Base-by-base conservation (phyloP, 2,888 invertebrate species). In the Parnassius glacialis region DNA sequence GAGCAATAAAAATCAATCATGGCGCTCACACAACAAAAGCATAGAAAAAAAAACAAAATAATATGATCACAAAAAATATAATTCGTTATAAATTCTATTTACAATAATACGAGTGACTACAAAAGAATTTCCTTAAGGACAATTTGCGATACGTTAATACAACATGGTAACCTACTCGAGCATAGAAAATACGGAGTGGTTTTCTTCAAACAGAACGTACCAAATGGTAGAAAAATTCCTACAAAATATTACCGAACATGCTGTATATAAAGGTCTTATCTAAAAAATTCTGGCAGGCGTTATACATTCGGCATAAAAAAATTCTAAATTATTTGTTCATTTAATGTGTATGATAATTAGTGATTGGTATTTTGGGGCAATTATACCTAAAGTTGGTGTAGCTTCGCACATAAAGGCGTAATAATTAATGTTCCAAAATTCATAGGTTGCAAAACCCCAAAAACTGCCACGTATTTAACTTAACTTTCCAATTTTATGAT, bases 41-140 rank as follows among this genome's bases (percentile, higher is more conserved):
- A 73, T 73, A 70, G 66, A 71, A 70, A 73, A 67, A 71, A 68
- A 66, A 68, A 61, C 57, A 63, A 65, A 69, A 66, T 25, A 52
- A 48, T 78, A 79, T 75, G 80, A 83, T 86, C 88, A 88, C 88
- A 87, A 89, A 88, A 67, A 73, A 87, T 89, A 88, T 90, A 90
- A 87, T 88, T 89, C 80, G 80, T 80, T 84, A 83, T 77, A 77
- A 85, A 80, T 20, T 74, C 76, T 90, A 88, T 90, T 83, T 90
- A 90, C 89, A 88, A 73, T 80, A 75, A 78, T 70, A 74, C 75
- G 67, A 73, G 68, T 79, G 80, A 79, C 78, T 80, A 80, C 74
- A 77, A 75, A 78, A 74, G 72, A 65, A 65, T 62, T 64, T 67
- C 62, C 59, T 10, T 11, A 65, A 50, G 65, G 57, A 65, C 63